Evolutionary conservation across 2,888 invertebrate genomes (phyloP).

Genomic region (Yponomeuta evonymella): DNA sequence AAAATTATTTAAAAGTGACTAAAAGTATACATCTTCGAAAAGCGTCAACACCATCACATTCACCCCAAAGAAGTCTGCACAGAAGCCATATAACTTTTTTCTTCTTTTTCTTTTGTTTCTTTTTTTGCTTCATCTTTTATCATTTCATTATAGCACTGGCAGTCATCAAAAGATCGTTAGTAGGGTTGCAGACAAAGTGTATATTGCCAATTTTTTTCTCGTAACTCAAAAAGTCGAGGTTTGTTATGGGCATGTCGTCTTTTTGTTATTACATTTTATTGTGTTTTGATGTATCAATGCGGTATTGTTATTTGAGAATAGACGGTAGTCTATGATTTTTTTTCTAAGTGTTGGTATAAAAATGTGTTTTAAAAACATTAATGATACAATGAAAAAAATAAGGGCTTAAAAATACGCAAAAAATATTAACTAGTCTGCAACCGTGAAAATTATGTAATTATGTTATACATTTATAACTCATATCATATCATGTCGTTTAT

Average conservation of each 20-base stretch:
- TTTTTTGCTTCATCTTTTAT: slow-evolving; percentile 35
- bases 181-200: slow-evolving; percentile 43
- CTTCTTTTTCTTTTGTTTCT: slow-evolving; percentile 29
- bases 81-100: slow-evolving; percentile 39
- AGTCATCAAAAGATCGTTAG: slow-evolving; percentile 73
- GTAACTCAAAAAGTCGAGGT: slow-evolving; percentile 55
- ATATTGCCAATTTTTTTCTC: slow-evolving; percentile 66
- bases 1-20: too few species aligned
- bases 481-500: too few species aligned
- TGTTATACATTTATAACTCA: too few species aligned
- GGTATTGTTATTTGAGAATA: slow-evolving; percentile 24
- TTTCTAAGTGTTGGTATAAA: slow-evolving; percentile 31
- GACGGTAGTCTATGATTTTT: slow-evolving; percentile 22
- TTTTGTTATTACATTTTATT: slow-evolving; percentile 32
- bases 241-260: neutral
- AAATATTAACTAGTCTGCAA: too few species aligned
- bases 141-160: slow-evolving; percentile 57
- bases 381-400: neutral
- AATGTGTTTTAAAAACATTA: too few species aligned
- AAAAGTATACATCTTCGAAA: too few species aligned
- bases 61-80: slow-evolving; percentile 30
- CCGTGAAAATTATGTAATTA: too few species aligned
- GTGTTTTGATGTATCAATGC: slow-evolving; percentile 41
- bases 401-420: neutral
- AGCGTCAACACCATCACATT: neutral